These are phyloP conservation scores for Troides oblongomaculatus DNA, from an alignment of 2,888 invertebrate genomes.

Conservation along the genomic window DNA sequence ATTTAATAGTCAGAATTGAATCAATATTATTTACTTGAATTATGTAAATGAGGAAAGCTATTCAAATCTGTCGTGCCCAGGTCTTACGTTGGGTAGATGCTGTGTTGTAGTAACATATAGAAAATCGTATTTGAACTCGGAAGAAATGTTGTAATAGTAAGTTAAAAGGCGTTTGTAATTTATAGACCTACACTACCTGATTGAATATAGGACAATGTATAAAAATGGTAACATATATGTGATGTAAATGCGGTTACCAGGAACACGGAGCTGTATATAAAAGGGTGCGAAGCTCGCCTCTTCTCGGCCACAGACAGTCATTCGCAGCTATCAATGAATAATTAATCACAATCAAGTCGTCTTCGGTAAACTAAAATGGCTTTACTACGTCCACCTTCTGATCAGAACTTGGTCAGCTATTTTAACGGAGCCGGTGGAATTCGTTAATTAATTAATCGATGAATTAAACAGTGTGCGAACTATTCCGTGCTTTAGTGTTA, in stretches of 20 bases:
- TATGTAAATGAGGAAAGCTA: too few relatives aligned
- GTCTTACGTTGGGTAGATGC: background rate
- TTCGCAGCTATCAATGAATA: constrained; percentile 17
- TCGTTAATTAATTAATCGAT: constrained; percentile 22
- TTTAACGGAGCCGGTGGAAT: constrained; percentile 12
- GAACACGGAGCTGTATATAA: background rate
- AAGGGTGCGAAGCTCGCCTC: background rate
- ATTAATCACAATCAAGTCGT: constrained; percentile 24
- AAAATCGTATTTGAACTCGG: background rate
- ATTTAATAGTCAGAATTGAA: too few relatives aligned
- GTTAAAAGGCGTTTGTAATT: background rate
- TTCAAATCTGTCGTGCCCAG: background rate
- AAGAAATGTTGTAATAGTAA: background rate
- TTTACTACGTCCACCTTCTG: constrained; percentile 12
- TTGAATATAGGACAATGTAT: constrained; percentile 17
- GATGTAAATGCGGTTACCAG: constrained; percentile 8
- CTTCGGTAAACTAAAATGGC: constrained; percentile 23
- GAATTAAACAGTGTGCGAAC: constrained; percentile 23
- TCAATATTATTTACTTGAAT: too few relatives aligned
- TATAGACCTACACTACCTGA: constrained; percentile 1
- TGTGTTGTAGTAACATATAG: background rate
- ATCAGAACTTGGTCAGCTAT: background rate
- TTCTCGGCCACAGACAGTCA: constrained; percentile 1
- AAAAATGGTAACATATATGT: constrained; percentile 11
- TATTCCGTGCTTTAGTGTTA: background rate